phyloP scores from a whole-genome alignment of 1,140 invertebrate genomes.

The Bacillus rossius region DNA sequence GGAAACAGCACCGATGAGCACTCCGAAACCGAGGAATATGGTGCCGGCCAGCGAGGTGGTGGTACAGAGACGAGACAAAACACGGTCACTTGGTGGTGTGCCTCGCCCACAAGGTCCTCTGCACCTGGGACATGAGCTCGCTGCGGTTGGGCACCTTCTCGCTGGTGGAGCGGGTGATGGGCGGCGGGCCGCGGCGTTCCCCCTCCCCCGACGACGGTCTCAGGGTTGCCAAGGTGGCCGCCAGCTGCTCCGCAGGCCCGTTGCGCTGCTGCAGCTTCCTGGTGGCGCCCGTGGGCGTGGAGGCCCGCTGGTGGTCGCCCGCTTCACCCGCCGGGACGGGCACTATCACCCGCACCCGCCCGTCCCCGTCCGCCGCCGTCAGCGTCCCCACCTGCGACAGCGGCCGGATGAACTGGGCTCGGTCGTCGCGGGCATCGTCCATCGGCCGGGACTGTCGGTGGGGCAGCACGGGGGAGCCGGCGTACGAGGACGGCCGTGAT shows the following conservation, averaged over 20 bases:
- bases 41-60: too few relatives aligned
- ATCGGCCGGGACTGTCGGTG: background rate
- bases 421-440: constrained; percentile 31
- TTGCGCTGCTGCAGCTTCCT: constrained; percentile 27
- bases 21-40: too few relatives aligned
- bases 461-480: constrained; percentile 9
- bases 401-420: constrained; percentile 56
- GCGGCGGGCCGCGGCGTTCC: constrained; percentile 30
- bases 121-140: constrained; percentile 76
- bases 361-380: constrained; percentile 51
- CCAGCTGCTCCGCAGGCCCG: constrained; percentile 31
- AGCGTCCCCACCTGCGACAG: constrained; percentile 51
- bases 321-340: too few relatives aligned
- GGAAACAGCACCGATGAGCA: too few relatives aligned
- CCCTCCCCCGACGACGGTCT: constrained; percentile 41
- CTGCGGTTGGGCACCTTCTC: constrained; percentile 76
- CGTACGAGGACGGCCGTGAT: constrained; percentile 15
- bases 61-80: background rate
- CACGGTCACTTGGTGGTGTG: constrained; percentile 75
- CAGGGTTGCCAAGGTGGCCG: constrained; percentile 33
- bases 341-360: constrained; percentile 42
- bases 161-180: constrained; percentile 73
- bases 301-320: background rate
- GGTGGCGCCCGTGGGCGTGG: constrained; percentile 34
- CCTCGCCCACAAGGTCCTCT: constrained; percentile 71